phyloP scores from a whole-genome alignment of 1,140 invertebrate species.

The Cydia amplana region DNA sequence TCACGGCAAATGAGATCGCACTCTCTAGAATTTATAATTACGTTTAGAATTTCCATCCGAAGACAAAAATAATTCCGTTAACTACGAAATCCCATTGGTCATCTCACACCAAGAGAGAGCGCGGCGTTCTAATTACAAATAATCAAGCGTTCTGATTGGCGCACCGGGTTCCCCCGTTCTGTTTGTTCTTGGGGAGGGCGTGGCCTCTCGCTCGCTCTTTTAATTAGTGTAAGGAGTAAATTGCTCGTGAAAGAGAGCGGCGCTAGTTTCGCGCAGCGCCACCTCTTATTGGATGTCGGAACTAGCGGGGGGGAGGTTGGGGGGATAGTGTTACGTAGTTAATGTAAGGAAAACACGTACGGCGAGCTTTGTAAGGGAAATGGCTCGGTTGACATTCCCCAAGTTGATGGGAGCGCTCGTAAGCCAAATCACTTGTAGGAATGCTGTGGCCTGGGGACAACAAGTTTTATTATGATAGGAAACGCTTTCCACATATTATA shows the following conservation, averaged over 20 bases:
- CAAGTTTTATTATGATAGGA: constrained; percentile 33
- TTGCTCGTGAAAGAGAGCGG: constrained; percentile 74
- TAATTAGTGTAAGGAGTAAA: constrained; percentile 80
- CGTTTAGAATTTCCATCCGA: constrained; percentile 47
- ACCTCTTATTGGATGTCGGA: constrained; percentile 75
- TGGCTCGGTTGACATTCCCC: constrained; percentile 69
- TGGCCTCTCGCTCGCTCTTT: constrained; percentile 75
- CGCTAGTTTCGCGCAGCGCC: constrained; percentile 69
- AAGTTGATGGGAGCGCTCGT: constrained; percentile 62
- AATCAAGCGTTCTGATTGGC: constrained; percentile 75
- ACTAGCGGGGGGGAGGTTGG: constrained; percentile 56
- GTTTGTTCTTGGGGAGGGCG: constrained; percentile 76
- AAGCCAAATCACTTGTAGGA: constrained; percentile 58
- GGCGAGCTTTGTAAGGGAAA: constrained; percentile 69
- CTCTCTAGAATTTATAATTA: constrained; percentile 53
- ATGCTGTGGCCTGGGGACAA: constrained; percentile 32
- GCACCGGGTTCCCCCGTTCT: constrained; percentile 62
- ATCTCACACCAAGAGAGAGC: constrained; percentile 68
- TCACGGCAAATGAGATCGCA: constrained; percentile 46
- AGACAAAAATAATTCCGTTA: constrained; percentile 52
- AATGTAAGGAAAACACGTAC: constrained; percentile 77
- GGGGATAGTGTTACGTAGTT: constrained; percentile 69
- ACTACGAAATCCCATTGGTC: constrained; percentile 76
- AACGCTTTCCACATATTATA: constrained; percentile 28
- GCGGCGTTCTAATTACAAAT: constrained; percentile 77